These are phyloP conservation scores for Drosophila bocqueti DNA, from an alignment of 1,140 invertebrate species.

Conservation along the genomic window DNA sequence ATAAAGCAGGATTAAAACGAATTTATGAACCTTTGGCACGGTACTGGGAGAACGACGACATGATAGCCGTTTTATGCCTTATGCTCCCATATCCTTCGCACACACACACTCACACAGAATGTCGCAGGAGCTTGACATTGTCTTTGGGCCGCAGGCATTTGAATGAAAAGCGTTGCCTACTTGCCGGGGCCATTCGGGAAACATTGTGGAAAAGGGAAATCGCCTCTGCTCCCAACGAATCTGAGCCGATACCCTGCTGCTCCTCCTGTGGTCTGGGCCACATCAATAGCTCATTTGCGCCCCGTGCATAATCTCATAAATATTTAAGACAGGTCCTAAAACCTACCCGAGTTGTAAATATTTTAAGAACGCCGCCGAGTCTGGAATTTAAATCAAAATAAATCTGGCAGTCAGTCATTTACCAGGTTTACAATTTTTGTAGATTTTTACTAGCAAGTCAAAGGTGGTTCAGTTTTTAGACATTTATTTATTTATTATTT, in stretches of 20 bases:
- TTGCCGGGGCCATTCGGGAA: conserved; percentile 28
- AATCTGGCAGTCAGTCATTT: neutral
- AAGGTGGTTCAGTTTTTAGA: neutral
- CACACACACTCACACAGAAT: conserved; percentile 35
- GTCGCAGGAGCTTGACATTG: conserved; percentile 50
- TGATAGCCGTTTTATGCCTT: conserved; percentile 66
- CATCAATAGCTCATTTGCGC: conserved; percentile 51
- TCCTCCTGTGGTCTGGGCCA: conserved; percentile 13
- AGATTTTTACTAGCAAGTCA: neutral
- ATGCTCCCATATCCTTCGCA: conserved; percentile 12
- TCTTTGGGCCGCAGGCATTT: conserved; percentile 61
- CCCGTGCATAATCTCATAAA: conserved; percentile 29
- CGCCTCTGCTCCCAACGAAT: conserved; percentile 7
- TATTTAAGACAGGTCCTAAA: conserved; percentile 29
- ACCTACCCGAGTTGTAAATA: conserved; percentile 15
- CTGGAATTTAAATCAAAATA: conserved; percentile 13
- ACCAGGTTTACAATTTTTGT: neutral
- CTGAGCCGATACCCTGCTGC: conserved; percentile 7
- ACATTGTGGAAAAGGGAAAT: conserved; percentile 43
- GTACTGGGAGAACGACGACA: conserved; percentile 53
- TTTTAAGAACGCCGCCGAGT: conserved; percentile 14
- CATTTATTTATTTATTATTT: neutral
- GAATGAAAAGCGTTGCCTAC: conserved; percentile 57
- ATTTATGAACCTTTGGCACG: conserved; percentile 83
- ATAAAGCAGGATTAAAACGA: conserved; percentile 83